Conservation (phyloP, 2,113 vertebrate genomes). For the Sinosuthora webbiana region DNA sequence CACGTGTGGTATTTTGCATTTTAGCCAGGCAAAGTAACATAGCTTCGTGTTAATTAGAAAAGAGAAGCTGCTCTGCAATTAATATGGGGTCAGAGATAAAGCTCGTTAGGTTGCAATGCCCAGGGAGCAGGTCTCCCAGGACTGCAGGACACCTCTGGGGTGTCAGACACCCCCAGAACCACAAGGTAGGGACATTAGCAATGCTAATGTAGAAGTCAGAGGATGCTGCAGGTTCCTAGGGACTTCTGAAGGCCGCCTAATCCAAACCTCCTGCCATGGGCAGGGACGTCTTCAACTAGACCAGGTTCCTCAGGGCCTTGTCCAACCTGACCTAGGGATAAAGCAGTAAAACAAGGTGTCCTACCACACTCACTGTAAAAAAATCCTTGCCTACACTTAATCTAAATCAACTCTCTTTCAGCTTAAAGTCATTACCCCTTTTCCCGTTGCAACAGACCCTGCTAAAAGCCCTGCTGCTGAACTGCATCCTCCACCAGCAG, state of each 20-base stretch:
- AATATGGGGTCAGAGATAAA: constrained; percentile 23
- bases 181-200: background rate
- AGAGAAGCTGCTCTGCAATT: background rate
- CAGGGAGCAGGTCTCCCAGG: background rate
- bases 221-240: background rate
- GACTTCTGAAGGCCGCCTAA: background rate
- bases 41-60: constrained; percentile 32
- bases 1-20: background rate
- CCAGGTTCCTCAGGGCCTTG: background rate
- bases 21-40: background rate
- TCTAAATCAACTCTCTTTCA: background rate
- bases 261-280: background rate
- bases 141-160: background rate
- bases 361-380: background rate
- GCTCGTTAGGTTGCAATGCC: background rate
- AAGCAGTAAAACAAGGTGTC: background rate
- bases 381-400: background rate
- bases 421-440: background rate
- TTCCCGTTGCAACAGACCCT: background rate
- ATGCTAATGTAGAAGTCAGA: background rate
- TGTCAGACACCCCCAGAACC: background rate
- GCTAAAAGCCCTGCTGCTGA: rapidly evolving
- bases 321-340: background rate
- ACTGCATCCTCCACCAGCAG: background rate
- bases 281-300: background rate